Evolutionary conservation across 2,888 invertebrate species (phyloP), one percentile per base, ranked within the genome.

Genomic region (Mystacides longicornis): DNA sequence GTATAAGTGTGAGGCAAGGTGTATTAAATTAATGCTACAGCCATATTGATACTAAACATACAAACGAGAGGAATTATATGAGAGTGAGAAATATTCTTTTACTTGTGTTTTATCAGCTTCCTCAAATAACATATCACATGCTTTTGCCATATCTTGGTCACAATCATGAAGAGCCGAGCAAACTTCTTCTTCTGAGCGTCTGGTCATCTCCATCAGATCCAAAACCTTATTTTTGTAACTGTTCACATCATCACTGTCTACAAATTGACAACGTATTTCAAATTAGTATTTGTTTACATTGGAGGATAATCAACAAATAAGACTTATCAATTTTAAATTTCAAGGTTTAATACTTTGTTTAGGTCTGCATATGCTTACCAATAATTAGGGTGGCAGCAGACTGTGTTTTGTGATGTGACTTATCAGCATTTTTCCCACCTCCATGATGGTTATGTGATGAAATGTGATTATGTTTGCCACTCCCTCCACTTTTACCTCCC

Each of bases 121-220:
- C 70, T 93, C 93, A 52, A 89, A 78, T 60, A 93, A 79, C 73
- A 88, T 81, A 67, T 88, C 86, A 64, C 87, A 86, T 60, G 93
- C 95, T 67, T 82, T 81, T 65, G 87, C 85, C 69, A 89, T 77
- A 75, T 96, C 93, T 71, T 91, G 86, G 75, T 94, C 92, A 67
- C 89, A 88, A 78, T 96, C 95, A 71, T 94, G 90, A 56, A 97
- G 82, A 58, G 94, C 95, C 69, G 92, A 87, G 67, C 89, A 88
- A 54, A 91, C 93, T 73, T 93, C 92, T 70, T 94, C 94, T 69
- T 92, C 90, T 52, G 89, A 83, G 67, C 89, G 86, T 65, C 89
- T 85, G 54, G 95, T 94, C 81, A 93, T 85, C 70, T 94, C 94
- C 81, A 93, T 89, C 62, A 94, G 80, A 74, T 87, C 85, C 66